Evolutionary conservation across 2,888 invertebrate genomes (phyloP), one percentile per base, ranked within the genome.

Genomic region (Rhingia rostrata): DNA sequence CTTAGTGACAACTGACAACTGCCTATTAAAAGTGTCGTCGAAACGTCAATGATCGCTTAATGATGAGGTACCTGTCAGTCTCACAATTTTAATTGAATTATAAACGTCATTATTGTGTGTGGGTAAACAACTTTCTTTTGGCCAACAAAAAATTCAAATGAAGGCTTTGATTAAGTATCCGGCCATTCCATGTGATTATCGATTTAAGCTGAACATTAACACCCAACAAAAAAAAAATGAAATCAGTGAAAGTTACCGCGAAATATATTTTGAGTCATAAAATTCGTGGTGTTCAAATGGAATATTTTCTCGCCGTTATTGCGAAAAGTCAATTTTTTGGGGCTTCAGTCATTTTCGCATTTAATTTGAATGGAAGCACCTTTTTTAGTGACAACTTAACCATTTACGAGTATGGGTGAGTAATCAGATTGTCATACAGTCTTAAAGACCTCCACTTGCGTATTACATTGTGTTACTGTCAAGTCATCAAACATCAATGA

Each of bases 21-120:
- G 41, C 41, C 32, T 33, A 54, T 51, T 10, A 12, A 45, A 30
- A 22, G 3, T 47, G 4, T 30, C 33, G 14, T 4, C 32, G 45
- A 60, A 49, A 60, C 63, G 60, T 66, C 70, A 82, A 82, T 45
- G 77, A 72, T 64, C 77, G 82, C 37, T 56, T 70, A 61, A 67
- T 77, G 61, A 49, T 22, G 22, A 22, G 22, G 32, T 49, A 12
- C 22, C 43, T 14, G 35, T 35, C 14, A n/a, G 7, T 33, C 5
- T 45, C 61, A 37, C 45, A 47, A 66, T 73, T 64, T 63, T 37
- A 78, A 72, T 72, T 41, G 61, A 51, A 73, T 45, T 12, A 60
- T 49, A 61, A 43, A 43, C 30, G 32, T 30, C 53, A 14, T 49
- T 4, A 35, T 45, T 45, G 12, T 45, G 43, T 45, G 12, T 47